Conservation (phyloP, 2,797 vertebrate species). For the Hydrolagus colliei region DNA sequence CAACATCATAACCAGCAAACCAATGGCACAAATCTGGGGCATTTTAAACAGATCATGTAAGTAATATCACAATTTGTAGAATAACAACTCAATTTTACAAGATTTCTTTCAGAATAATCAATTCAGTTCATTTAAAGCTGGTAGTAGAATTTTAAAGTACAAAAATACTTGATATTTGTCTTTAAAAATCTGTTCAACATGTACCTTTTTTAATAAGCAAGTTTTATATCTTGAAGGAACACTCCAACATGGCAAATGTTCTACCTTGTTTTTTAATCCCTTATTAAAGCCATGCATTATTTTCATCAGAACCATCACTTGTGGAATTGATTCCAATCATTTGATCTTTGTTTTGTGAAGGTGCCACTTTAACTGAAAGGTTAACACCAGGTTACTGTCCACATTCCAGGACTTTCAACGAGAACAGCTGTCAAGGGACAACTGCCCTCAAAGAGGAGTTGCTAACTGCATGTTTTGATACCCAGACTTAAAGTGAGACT, state of each 20-base stretch:
- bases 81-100: background rate
- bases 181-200: too few species aligned
- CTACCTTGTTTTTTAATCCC: too few species aligned
- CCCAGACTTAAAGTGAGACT: background rate
- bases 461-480: background rate
- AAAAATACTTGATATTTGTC: too few species aligned
- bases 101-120: background rate
- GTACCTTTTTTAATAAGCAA: too few species aligned
- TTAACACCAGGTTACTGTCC: background rate
- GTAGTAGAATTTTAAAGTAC: too few species aligned
- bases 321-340: too few species aligned
- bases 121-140: background rate
- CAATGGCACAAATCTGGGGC: background rate
- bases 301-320: too few species aligned
- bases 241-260: too few species aligned
- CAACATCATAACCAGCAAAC: background rate
- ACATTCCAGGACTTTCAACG: background rate
- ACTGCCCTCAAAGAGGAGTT: too few species aligned
- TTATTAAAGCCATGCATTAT: too few species aligned
- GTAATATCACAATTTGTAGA: background rate
- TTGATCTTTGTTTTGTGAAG: background rate
- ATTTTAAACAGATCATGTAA: too few species aligned
- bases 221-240: too few species aligned
- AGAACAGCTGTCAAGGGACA: background rate
- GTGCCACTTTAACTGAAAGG: background rate